Evolutionary conservation across 2,888 invertebrate genomes (phyloP).

Genomic region (Polietes domitor): DNA sequence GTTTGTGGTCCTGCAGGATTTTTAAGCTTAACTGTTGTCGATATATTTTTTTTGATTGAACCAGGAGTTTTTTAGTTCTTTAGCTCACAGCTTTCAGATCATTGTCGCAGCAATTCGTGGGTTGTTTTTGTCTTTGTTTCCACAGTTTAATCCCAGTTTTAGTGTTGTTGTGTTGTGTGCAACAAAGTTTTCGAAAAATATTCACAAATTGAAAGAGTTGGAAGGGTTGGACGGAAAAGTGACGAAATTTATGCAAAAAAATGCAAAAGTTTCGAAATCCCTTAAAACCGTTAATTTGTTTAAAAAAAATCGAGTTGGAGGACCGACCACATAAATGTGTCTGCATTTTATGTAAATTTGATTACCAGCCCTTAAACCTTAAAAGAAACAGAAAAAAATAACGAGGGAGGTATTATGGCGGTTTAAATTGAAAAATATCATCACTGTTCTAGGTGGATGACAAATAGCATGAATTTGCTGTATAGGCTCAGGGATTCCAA

Average conservation of each 20-base stretch:
- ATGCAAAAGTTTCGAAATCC: conserved; percentile 8
- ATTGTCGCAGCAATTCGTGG: not conserved
- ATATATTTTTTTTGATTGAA: too few relatives aligned
- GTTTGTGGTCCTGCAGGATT: not conserved
- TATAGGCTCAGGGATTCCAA: too few relatives aligned
- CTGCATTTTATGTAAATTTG: conserved; percentile 17
- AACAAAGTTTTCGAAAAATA: conserved; percentile 39
- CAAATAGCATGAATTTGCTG: too few relatives aligned
- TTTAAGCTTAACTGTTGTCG: too few relatives aligned
- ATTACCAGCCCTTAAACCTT: not conserved
- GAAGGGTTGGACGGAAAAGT: not conserved
- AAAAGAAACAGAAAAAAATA: too few relatives aligned
- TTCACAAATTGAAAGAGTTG: conserved; percentile 57
- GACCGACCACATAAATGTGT: not conserved
- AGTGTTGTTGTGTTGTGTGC: not conserved
- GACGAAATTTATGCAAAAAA: not conserved
- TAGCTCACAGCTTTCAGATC: too few relatives aligned
- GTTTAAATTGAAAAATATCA: too few relatives aligned
- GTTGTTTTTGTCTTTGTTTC: not conserved
- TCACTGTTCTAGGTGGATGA: too few relatives aligned
- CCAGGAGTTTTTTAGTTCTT: too few relatives aligned
- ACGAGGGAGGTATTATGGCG: too few relatives aligned
- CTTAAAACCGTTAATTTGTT: conserved; percentile 51
- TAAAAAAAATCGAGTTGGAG: conserved; percentile 27
- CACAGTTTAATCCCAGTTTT: not conserved